Percentiles rank a stretch among this genome's conserved stretches.
phyloP scores from a whole-genome alignment of 2,888 invertebrate species.

The Autographa gamma region DNA sequence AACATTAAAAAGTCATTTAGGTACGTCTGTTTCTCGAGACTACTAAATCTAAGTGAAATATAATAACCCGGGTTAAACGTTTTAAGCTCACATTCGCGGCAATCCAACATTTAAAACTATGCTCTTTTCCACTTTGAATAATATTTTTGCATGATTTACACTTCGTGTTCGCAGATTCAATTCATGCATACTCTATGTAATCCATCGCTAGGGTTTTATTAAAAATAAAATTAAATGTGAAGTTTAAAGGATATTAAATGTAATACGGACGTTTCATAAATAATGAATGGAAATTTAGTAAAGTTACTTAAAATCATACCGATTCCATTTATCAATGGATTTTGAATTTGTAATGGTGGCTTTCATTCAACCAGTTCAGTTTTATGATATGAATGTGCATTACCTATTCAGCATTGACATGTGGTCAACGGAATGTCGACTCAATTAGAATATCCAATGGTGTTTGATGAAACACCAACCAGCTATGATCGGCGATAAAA shows the following conservation, averaged over 20 bases:
- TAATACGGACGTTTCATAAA: background rate
- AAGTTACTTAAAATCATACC: too few species aligned
- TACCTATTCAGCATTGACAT: too few species aligned
- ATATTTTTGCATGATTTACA: conserved; percentile 9
- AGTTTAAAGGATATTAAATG: background rate
- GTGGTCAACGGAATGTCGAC: too few species aligned
- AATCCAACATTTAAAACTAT: conserved; percentile 14
- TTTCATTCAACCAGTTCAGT: too few species aligned
- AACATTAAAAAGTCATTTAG: conserved; percentile 51
- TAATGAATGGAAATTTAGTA: too few species aligned
- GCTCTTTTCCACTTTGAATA: background rate
- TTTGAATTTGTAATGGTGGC: too few species aligned
- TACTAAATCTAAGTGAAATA: conserved; percentile 30
- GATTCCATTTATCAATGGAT: too few species aligned
- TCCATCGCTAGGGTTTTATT: background rate
- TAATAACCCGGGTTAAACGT: conserved; percentile 18
- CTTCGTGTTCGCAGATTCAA: background rate
- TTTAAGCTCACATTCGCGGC: conserved; percentile 21
- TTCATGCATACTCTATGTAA: conserved; percentile 1
- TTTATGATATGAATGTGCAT: too few species aligned
- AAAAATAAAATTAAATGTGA: background rate
- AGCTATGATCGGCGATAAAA: background rate
- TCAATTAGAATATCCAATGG: background rate
- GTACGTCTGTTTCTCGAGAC: conserved; percentile 10
- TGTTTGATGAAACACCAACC: background rate